Evolutionary conservation across 2,888 invertebrate genomes (phyloP).

Genomic region (Rotaria socialis): DNA sequence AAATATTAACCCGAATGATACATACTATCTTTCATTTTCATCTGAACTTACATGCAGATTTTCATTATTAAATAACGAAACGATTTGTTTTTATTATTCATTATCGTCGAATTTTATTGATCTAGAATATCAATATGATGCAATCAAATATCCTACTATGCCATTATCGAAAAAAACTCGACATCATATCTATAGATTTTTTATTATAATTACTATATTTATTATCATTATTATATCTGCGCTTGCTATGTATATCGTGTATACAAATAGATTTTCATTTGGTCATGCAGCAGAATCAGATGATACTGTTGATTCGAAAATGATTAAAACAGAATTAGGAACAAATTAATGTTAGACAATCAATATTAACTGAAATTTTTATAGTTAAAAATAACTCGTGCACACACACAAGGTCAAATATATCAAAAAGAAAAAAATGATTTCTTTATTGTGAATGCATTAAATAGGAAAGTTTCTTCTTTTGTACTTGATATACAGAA

Average conservation of each 20-base stretch:
- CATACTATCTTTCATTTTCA: slow-evolving; percentile 4
- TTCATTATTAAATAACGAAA: background rate
- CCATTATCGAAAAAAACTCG: background rate
- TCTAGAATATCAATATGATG: background rate
- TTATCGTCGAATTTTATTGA: background rate
- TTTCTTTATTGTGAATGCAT: too few species aligned
- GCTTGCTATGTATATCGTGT: background rate
- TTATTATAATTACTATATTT: background rate
- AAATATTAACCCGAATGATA: background rate
- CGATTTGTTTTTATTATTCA: background rate
- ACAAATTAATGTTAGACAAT: background rate
- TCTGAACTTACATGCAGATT: background rate
- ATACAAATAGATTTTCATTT: background rate
- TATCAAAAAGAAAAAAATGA: too few species aligned
- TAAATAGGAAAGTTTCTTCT: too few species aligned
- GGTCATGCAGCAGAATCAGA: background rate
- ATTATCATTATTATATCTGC: background rate
- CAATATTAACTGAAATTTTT: too few species aligned
- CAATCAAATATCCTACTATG: background rate
- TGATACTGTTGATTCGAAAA: background rate
- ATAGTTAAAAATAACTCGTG: too few species aligned
- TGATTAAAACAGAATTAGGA: background rate
- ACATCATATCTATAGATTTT: background rate
- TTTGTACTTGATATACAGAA: too few species aligned
- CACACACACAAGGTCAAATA: too few species aligned